phyloP scores from a whole-genome alignment of 1,140 invertebrate genomes.

The Spodoptera frugiperda region DNA sequence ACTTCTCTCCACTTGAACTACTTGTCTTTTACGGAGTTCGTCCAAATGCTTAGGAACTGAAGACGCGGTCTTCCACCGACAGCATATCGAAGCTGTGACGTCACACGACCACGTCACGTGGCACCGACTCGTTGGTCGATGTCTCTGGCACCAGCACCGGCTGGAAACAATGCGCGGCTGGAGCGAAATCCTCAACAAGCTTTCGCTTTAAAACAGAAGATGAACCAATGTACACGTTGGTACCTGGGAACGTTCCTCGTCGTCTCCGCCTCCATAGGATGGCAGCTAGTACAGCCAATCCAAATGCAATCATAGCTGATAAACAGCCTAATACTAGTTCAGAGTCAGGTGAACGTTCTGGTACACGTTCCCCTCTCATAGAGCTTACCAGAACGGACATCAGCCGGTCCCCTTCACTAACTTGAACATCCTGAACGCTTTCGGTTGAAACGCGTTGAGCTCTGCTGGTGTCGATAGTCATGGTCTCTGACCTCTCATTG shows the following conservation, averaged over 20 bases:
- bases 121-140: slow-evolving; percentile 71
- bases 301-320: slow-evolving; percentile 86
- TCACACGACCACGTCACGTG: slow-evolving; percentile 87
- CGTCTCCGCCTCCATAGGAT: slow-evolving; percentile 86
- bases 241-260: slow-evolving; percentile 85
- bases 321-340: slow-evolving; percentile 86
- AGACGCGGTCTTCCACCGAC: slow-evolving; percentile 79
- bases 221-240: slow-evolving; percentile 87
- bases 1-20: slow-evolving; percentile 60
- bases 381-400: slow-evolving; percentile 87
- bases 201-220: slow-evolving; percentile 87
- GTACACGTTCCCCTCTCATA: slow-evolving; percentile 86
- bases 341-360: slow-evolving; percentile 83
- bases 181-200: slow-evolving; percentile 86
- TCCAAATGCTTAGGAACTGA: slow-evolving; percentile 82
- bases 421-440: slow-evolving; percentile 87
- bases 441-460: slow-evolving; percentile 88
- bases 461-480: slow-evolving; percentile 88
- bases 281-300: slow-evolving; percentile 83
- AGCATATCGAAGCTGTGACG: slow-evolving; percentile 87
- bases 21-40: slow-evolving; percentile 62
- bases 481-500: slow-evolving; percentile 88
- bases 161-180: slow-evolving; percentile 85
- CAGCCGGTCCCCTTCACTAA: slow-evolving; percentile 85
- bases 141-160: slow-evolving; percentile 86